Evolutionary conservation across 1,140 invertebrate genomes (phyloP), one percentile per base, ranked within the genome.

Genomic region (Caenorhabditis remanei): DNA sequence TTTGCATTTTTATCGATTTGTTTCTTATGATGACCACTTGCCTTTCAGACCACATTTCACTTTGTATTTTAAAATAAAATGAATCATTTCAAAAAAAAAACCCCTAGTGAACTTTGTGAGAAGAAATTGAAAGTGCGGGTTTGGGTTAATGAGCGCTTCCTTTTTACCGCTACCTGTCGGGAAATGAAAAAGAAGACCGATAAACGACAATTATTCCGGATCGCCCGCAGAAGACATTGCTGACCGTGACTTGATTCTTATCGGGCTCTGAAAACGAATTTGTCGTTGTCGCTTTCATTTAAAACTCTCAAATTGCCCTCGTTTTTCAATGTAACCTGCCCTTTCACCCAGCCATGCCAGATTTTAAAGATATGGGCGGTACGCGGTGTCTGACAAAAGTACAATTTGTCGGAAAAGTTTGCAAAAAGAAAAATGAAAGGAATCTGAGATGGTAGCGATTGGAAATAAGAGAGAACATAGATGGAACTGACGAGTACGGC

Each of bases 241-340:
- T 79, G 71, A 50, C 71, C 46, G 71, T 32, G 71, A 40, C 46
- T 79, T 24, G 71, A 79, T 50, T 46, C 71, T 79, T 79, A 79
- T 79, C 71, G 71, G 8, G 71, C 43, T 79, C 71, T 53, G 46
- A 79, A 24, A 63, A 32, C 61, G 61, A 63, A 63, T 40, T 63
- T 40, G 43, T 24, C 71, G 71, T 46, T 79, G 46, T 50, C 46
- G 46, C 71, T 79, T 79, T 79, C 46, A 79, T 41, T n/a, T 32
- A 0, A 53, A 50, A 79, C 67, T 50, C 71, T 79, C 40, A 79
- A 50, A 24, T 21, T 53, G 71, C 8, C 43, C 71, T n/a, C 71
- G 71, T 79, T 79, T 79, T 79, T 79, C 71, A 79, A 32, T 50
- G n/a, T 79, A 50, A 48, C 14, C 46, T 50, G 46, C 71, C 21